Evolutionary conservation across 2,113 vertebrate genomes (phyloP).

Genomic region (Rhabdomys dilectus): DNA sequence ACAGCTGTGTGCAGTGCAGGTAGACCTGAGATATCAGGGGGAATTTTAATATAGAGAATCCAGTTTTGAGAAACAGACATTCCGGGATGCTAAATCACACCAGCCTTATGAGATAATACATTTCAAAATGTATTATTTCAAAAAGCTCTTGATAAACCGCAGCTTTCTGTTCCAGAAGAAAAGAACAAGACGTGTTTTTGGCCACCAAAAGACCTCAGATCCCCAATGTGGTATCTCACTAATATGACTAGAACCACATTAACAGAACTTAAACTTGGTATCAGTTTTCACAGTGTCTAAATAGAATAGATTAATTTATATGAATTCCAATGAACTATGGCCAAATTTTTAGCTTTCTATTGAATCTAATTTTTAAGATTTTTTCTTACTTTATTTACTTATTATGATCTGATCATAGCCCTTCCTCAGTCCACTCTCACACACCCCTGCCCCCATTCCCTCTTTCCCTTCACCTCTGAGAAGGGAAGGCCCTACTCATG

Average conservation of each 20-base stretch:
- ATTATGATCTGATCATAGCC: too few species aligned
- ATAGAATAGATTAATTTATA: neutral
- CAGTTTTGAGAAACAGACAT: slow-evolving; percentile 18
- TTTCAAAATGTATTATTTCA: slow-evolving; percentile 30
- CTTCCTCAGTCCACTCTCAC: too few species aligned
- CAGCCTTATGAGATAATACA: slow-evolving; percentile 43
- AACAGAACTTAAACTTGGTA: neutral
- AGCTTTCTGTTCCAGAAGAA: slow-evolving; percentile 54
- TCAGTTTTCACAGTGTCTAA: neutral
- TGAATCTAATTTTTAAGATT: neutral
- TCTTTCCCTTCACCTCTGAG: too few species aligned
- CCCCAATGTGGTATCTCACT: neutral
- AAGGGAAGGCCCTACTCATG: too few species aligned
- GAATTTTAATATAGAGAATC: neutral
- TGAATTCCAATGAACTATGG: neutral
- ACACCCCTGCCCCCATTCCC: too few species aligned
- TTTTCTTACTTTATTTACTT: too few species aligned
- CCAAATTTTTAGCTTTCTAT: neutral
- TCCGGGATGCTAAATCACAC: slow-evolving; percentile 15
- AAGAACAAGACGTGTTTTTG: slow-evolving; percentile 63
- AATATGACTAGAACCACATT: neutral
- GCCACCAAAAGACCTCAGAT: slow-evolving; percentile 60
- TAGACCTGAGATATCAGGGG: neutral
- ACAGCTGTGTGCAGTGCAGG: neutral
- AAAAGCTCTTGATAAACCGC: slow-evolving; percentile 41